Evolutionary conservation across 2,113 vertebrate genomes (phyloP).

Genomic region (Leucoraja erinaceus): DNA sequence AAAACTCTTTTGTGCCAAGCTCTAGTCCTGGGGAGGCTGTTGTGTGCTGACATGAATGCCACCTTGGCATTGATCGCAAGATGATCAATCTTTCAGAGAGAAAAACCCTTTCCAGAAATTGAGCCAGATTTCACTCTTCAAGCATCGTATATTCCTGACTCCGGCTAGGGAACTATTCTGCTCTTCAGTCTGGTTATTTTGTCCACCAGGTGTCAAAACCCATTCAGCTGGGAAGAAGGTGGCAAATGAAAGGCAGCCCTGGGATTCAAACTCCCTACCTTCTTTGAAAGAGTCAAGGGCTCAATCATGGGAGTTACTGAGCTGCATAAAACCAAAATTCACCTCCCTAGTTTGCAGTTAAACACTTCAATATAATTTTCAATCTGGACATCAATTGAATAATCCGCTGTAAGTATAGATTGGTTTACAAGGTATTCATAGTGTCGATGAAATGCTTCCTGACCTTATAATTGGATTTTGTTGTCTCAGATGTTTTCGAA

Average conservation of each 20-base stretch:
- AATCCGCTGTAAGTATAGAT: not conserved
- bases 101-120: not conserved
- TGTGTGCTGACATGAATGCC: not conserved
- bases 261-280: not conserved
- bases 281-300: not conserved
- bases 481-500: not conserved
- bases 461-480: conserved; percentile 26
- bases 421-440: not conserved
- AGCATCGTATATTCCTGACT: not conserved
- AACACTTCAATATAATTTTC: not conserved
- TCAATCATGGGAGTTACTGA: not conserved
- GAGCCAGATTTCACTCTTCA: not conserved
- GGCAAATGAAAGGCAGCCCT: not conserved
- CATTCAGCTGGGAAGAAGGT: not conserved
- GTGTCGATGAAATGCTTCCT: not conserved
- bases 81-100: not conserved
- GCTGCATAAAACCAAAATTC: not conserved
- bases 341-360: not conserved
- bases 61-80: not conserved
- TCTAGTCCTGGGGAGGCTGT: not conserved
- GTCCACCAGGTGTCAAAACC: not conserved
- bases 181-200: not conserved
- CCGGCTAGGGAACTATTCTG: not conserved
- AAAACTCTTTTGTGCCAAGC: not conserved
- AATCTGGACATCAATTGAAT: not conserved